phyloP scores from a whole-genome alignment of 2,113 vertebrate genomes.

The Ptilonorhynchus violaceus region DNA sequence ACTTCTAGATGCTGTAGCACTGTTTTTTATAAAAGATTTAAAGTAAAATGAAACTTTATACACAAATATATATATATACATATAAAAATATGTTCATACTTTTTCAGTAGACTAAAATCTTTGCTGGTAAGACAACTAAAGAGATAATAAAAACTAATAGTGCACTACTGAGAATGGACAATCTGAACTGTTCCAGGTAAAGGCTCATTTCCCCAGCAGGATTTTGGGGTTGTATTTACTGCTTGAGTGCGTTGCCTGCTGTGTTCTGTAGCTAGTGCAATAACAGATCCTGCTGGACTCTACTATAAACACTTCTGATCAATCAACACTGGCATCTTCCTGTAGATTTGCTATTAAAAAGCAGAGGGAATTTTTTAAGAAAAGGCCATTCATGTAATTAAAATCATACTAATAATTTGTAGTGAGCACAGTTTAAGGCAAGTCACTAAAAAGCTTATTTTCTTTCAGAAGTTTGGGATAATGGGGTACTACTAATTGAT shows the following conservation, averaged over 20 bases:
- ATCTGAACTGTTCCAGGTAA: neutral
- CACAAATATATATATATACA: neutral
- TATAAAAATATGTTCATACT: neutral
- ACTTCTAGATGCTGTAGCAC: neutral
- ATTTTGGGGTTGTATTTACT: neutral
- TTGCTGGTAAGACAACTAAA: neutral
- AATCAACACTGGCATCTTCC: neutral
- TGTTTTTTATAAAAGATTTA: neutral
- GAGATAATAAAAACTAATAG: neutral
- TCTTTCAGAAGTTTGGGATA: conserved; percentile 15
- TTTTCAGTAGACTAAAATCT: neutral
- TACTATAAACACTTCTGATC: neutral
- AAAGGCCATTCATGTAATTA: conserved; percentile 30
- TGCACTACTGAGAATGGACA: neutral
- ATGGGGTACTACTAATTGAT: conserved; percentile 26
- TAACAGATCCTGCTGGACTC: conserved; percentile 14
- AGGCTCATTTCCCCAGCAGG: neutral
- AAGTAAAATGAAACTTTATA: neutral
- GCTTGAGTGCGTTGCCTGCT: neutral
- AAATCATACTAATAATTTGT: conserved; percentile 38
- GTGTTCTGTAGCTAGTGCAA: neutral
- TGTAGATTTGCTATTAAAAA: conserved; percentile 23
- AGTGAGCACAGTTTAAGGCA: neutral
- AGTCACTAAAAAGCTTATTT: conserved; percentile 16
- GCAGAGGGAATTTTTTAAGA: neutral